These are phyloP conservation scores for Rhinichthys osculus DNA, from an alignment of 2,797 vertebrate species.

Conservation along the genomic window DNA sequence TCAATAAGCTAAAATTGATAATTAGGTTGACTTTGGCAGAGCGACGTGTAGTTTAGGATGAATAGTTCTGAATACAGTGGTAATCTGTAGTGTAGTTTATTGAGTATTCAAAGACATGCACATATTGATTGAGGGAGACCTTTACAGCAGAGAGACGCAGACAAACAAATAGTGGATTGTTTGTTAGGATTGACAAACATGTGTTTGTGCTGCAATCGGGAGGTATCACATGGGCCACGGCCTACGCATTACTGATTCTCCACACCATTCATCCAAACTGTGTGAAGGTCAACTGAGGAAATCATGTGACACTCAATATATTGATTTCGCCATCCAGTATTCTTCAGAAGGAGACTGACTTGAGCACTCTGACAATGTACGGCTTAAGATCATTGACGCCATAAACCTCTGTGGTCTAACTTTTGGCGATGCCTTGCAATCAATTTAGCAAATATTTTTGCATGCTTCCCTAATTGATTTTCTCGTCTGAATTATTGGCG, in stretches of 20 bases:
- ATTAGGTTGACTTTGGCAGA: background rate
- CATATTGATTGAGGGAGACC: conserved; percentile 50
- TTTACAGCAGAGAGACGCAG: conserved; percentile 18
- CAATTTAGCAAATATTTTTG: background rate
- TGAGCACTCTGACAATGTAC: background rate
- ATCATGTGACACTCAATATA: conserved; percentile 68
- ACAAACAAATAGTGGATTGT: conserved; percentile 43
- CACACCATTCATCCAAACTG: conserved; percentile 48
- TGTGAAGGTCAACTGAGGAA: conserved; percentile 67
- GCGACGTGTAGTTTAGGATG: background rate
- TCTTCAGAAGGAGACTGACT: conserved; percentile 54
- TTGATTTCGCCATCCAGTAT: conserved; percentile 67
- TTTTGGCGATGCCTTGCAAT: conserved; percentile 10
- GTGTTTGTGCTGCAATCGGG: conserved; percentile 47
- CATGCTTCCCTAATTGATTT: background rate
- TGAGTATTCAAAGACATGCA: conserved; percentile 55
- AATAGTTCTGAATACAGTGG: background rate
- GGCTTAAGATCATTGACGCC: conserved; percentile 11
- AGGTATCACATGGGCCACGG: conserved; percentile 49
- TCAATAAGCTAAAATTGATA: background rate
- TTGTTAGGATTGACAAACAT: conserved; percentile 64
- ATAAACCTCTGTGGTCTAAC: conserved; percentile 25
- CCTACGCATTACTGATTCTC: conserved; percentile 46
- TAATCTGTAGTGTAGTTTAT: background rate
- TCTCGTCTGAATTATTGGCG: background rate